Base-by-base conservation (phyloP, 2,797 vertebrate genomes). In the Pangasius djambal region DNA sequence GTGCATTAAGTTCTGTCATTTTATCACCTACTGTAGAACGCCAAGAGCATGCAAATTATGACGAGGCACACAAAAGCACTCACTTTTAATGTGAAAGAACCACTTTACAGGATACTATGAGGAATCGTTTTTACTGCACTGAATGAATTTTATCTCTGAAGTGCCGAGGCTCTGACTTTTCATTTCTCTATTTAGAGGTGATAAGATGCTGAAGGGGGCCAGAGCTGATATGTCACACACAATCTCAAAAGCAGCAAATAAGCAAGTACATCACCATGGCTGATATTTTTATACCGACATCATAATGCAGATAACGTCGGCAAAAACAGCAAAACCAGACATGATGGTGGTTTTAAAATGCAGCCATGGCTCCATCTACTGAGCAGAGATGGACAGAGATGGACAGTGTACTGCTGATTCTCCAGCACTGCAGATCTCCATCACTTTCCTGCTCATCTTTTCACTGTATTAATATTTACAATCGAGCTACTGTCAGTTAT, bases 1-100 rank as follows among this genome's bases (percentile, higher is more conserved):
- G 91, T 91, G 90, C 91, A 91, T 92, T 92, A 90, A 91, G 91
- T 92, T 92, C 89, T 90, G 90, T 92, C 92, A 89, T 91, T 92
- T 92, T 88, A 88, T 91, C 90, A 92, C 89, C 88, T 91, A 89
- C 88, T 86, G 89, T 84, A 86, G 78, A 87, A 85, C 55, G 86
- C 89, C 44, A 34, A 85, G 83, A 82, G 83, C 34, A 81, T 88
- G 86, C 81, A 89, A 90, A 91, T 91, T 86, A 70, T 90, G 89
- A 92, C 59, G 50, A 90, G 84, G 52, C 61, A 77, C 74, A 89
- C 83, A 78, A 86, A 91, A 91, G 88, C 84, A 81, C 57, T 59
- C 67, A 61, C 65, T 70, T 79, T 85, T 61, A n/a, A 67, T 20
- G 6, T 84, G 40, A 67, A 67, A 67, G 44, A 85, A 44, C n/a